Percentiles rank a stretch among this genome's conserved stretches.
phyloP scores from a whole-genome alignment of 1,140 invertebrate species.

The Elysia chlorotica region DNA sequence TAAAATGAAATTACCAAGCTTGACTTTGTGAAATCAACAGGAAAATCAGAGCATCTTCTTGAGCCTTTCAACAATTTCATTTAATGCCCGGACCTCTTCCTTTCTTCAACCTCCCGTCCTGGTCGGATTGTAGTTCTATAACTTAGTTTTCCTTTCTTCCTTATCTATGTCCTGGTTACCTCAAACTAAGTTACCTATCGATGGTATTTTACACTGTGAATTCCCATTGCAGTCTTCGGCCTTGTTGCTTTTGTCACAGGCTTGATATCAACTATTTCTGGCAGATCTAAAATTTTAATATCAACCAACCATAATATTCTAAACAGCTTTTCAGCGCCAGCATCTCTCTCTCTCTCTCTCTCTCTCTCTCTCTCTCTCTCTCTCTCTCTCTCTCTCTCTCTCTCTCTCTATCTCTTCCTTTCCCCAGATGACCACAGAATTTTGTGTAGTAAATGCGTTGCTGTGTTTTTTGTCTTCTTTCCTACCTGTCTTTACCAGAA shows the following conservation, averaged over 20 bases:
- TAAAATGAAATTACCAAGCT: too few relatives aligned
- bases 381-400: slow-evolving; percentile 12
- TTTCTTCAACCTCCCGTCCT: too few relatives aligned
- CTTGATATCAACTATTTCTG: too few relatives aligned
- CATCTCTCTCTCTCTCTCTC: slow-evolving; percentile 3
- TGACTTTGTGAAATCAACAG: too few relatives aligned
- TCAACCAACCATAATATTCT: not conserved
- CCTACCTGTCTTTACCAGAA: not conserved
- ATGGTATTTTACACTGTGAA: not conserved
- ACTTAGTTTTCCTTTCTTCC: too few relatives aligned
- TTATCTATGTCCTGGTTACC: too few relatives aligned
- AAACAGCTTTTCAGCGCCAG: not conserved
- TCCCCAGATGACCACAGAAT: not conserved
- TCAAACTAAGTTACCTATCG: not conserved
- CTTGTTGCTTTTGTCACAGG: not conserved
- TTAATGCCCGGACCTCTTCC: too few relatives aligned
- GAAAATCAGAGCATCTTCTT: too few relatives aligned
- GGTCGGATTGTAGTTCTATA: too few relatives aligned
- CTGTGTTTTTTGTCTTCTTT: not conserved
- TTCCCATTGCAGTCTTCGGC: not conserved
- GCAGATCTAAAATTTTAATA: too few relatives aligned
- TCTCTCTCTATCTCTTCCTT: slow-evolving; percentile 15
- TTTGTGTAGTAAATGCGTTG: not conserved
- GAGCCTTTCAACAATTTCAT: too few relatives aligned
- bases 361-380: slow-evolving; percentile 20